Percentiles rank a stretch among this genome's conserved stretches.
Evolutionary conservation across 2,113 vertebrate genomes (phyloP).

Genomic region (Rhabdomys dilectus): DNA sequence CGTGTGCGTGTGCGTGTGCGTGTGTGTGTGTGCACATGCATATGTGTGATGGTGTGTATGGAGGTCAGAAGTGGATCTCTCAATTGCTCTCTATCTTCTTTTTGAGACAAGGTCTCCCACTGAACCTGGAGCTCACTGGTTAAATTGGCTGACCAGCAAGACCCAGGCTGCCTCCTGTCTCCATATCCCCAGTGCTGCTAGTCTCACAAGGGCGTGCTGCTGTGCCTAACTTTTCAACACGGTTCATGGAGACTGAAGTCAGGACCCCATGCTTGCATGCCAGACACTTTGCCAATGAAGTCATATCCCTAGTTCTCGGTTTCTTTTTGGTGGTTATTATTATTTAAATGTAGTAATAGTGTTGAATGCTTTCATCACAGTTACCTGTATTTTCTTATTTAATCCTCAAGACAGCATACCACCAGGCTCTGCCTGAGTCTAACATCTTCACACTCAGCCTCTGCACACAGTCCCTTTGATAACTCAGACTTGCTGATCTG

Average conservation of each 20-base stretch:
- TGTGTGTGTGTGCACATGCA: not conserved
- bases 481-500: constrained; percentile 27
- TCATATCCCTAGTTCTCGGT: not conserved
- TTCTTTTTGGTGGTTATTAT: not conserved
- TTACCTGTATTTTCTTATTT: not conserved
- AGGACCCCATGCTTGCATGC: not conserved
- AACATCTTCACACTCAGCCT: not conserved
- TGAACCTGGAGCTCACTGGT: not conserved
- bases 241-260: not conserved
- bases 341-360: not conserved
- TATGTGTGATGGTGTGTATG: not conserved
- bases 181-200: not conserved
- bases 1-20: not conserved
- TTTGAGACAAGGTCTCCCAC: not conserved
- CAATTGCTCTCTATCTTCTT: not conserved
- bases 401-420: not conserved
- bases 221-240: not conserved
- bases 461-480: not conserved
- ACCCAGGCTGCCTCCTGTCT: not conserved
- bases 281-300: not conserved
- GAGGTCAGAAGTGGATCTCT: not conserved
- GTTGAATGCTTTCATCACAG: not conserved
- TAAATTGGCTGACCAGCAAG: not conserved
- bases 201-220: not conserved
- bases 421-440: not conserved